Conservation (phyloP, 2,113 vertebrate genomes). For the Oncorhynchus mykiss region DNA sequence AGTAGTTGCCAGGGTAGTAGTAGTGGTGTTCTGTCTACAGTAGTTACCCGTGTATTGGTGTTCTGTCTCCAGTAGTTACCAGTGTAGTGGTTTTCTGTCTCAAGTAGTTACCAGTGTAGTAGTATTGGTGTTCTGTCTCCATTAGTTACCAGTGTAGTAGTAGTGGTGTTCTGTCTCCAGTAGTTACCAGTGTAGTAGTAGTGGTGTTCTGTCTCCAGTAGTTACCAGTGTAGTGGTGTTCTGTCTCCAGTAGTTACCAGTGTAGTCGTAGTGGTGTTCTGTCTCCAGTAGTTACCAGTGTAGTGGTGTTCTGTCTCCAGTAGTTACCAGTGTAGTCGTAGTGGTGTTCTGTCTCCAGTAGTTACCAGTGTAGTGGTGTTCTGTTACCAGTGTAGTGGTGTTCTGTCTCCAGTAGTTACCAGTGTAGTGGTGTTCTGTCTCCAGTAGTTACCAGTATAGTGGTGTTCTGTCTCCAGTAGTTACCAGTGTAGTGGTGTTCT, state of each 20-base stretch:
- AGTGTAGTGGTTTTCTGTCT: too few species aligned
- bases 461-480: constrained; percentile 27
- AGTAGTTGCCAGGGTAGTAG: constrained; percentile 14
- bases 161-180: not conserved
- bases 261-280: too few species aligned
- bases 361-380: not conserved
- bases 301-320: too few species aligned
- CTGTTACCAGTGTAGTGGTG: not conserved
- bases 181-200: not conserved
- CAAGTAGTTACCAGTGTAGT: too few species aligned
- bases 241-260: too few species aligned
- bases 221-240: constrained; percentile 23
- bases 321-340: too few species aligned
- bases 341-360: too few species aligned
- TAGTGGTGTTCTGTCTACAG: constrained; percentile 8
- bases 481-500: constrained; percentile 29
- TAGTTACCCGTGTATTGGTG: too few species aligned
- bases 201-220: constrained; percentile 22
- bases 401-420: not conserved
- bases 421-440: constrained; percentile 31
- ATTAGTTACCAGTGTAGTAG: too few species aligned
- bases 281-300: too few species aligned
- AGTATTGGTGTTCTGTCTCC: too few species aligned
- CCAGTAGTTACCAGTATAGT: constrained; percentile 18
- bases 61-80: too few species aligned